Evolutionary conservation across 2,113 vertebrate species (phyloP).

Genomic region (Triplophysa dalaica): DNA sequence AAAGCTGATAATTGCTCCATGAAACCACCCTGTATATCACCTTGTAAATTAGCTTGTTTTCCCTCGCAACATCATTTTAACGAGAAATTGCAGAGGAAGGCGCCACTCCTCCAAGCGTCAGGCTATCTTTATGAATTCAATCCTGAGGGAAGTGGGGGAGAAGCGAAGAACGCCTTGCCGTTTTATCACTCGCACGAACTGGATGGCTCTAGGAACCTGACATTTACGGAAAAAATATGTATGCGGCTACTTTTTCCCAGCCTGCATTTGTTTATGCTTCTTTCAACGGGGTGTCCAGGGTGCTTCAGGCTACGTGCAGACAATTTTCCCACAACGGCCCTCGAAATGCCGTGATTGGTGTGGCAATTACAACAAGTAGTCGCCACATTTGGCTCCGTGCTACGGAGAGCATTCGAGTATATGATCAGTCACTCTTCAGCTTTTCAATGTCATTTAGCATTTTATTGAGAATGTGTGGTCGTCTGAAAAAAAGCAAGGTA

Average conservation of each 20-base stretch:
- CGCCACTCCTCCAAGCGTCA: conserved; percentile 4
- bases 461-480: conserved; percentile 38
- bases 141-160: conserved; percentile 14
- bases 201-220: conserved; percentile 37
- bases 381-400: not conserved
- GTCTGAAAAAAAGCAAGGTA: conserved; percentile 40
- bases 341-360: conserved; percentile 47
- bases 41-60: conserved; percentile 61
- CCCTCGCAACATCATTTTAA: conserved; percentile 31
- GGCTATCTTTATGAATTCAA: conserved; percentile 32
- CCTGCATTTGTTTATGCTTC: conserved; percentile 46
- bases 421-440: conserved; percentile 23
- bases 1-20: conserved; percentile 58
- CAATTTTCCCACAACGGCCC: conserved; percentile 47
- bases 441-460: conserved; percentile 41
- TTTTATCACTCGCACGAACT: conserved; percentile 36
- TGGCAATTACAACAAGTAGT: conserved; percentile 34
- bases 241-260: conserved; percentile 44
- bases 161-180: not conserved
- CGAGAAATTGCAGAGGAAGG: conserved; percentile 23
- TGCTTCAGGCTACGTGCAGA: conserved; percentile 44
- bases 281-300: conserved; percentile 44
- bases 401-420: not conserved
- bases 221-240: conserved; percentile 45
- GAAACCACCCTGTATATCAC: conserved; percentile 47